A percentile compares a stretch with the other conserved stretches of the same genome.
Evolutionary conservation across 1,140 invertebrate genomes (phyloP).

Genomic region (Macrocentrus cingulum): DNA sequence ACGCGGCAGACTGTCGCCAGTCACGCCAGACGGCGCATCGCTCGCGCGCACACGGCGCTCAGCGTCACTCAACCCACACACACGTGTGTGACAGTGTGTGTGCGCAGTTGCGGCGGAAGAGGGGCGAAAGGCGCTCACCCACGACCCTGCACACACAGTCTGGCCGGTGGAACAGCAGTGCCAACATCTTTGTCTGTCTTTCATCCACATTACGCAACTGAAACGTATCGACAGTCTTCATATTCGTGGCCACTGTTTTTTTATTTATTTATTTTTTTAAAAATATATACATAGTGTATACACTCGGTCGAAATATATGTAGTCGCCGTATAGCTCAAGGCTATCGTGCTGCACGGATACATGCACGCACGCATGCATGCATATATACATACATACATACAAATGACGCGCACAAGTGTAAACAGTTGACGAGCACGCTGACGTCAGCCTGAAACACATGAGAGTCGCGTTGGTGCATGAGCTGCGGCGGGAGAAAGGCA

Average conservation of each 20-base stretch:
- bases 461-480: not conserved
- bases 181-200: slow-evolving; percentile 15
- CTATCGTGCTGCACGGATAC: no score
- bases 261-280: slow-evolving; percentile 1
- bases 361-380: no score
- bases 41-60: slow-evolving; percentile 37
- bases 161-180: slow-evolving; percentile 21
- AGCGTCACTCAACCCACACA: slow-evolving; percentile 31
- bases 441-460: slow-evolving; percentile 17
- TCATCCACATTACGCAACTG: slow-evolving; percentile 44
- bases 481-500: slow-evolving; percentile 3
- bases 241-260: no score
- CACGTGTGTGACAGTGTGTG: no score
- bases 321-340: not conserved
- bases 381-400: no score
- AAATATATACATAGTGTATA: not conserved
- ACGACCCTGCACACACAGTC: slow-evolving; percentile 26
- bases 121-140: slow-evolving; percentile 18
- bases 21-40: slow-evolving; percentile 57
- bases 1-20: slow-evolving; percentile 58
- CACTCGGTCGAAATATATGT: not conserved
- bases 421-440: slow-evolving; percentile 21
- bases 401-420: slow-evolving; percentile 26
- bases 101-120: no score
- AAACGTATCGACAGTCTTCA: no score